Evolutionary conservation across 2,888 invertebrate genomes (phyloP).

Genomic region (Ophion slaviceki): DNA sequence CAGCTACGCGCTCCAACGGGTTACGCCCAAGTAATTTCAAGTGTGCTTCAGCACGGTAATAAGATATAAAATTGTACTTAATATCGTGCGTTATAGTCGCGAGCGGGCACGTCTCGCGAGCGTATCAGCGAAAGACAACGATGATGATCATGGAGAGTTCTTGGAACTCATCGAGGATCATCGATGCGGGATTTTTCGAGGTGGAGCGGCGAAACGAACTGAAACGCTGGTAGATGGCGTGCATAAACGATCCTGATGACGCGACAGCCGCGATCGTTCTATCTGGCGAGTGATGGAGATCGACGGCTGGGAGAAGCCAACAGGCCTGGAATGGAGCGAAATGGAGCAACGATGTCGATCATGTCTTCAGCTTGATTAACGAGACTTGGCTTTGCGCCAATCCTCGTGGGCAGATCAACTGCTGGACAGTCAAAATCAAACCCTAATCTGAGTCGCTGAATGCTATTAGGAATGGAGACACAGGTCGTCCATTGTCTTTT

Average conservation of each 20-base stretch:
- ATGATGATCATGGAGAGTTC: constrained; percentile 17
- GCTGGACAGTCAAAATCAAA: background rate
- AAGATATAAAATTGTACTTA: constrained; percentile 84
- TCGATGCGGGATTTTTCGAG: background rate
- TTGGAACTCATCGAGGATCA: constrained; percentile 11
- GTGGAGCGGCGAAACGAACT: background rate
- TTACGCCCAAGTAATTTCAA: constrained; percentile 83
- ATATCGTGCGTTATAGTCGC: constrained; percentile 83
- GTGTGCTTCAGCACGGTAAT: constrained; percentile 82
- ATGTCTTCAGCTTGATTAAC: background rate
- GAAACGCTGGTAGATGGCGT: background rate
- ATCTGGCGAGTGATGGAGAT: background rate
- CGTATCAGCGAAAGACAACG: background rate
- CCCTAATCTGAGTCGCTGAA: background rate
- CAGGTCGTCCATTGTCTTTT: background rate
- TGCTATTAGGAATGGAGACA: background rate
- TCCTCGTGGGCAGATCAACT: background rate
- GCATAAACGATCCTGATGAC: background rate
- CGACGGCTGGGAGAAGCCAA: too few species aligned
- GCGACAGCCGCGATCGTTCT: background rate
- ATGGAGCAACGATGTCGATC: background rate
- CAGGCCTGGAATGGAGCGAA: background rate
- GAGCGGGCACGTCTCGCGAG: constrained; percentile 56
- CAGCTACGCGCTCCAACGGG: constrained; percentile 70
- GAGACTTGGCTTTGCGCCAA: background rate